phyloP scores from a whole-genome alignment of 2,797 vertebrate genomes.

The Uromys caudimaculatus region DNA sequence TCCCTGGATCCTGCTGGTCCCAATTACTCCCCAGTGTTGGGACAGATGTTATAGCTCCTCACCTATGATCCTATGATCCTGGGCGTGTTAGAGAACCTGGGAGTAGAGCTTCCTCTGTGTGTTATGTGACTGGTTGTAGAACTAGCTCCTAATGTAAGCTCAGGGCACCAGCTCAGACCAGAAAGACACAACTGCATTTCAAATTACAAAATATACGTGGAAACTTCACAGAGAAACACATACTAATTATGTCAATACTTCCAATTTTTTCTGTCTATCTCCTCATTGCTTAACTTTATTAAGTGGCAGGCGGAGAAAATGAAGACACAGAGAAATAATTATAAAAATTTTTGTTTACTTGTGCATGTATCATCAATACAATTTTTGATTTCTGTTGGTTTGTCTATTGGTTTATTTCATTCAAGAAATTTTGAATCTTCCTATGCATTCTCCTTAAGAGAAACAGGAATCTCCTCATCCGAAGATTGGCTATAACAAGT shows the following conservation, averaged over 20 bases:
- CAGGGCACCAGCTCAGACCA: too few species aligned
- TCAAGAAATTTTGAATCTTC: background rate
- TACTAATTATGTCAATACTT: background rate
- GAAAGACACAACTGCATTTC: background rate
- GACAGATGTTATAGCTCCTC: too few species aligned
- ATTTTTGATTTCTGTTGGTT: background rate
- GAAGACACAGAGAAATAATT: background rate
- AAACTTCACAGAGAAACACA: background rate
- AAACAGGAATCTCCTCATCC: background rate
- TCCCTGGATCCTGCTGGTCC: too few species aligned
- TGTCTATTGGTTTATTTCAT: background rate
- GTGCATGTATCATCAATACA: background rate
- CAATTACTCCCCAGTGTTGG: too few species aligned
- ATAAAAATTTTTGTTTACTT: background rate
- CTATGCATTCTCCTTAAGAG: background rate
- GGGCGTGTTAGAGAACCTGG: too few species aligned
- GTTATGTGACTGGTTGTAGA: too few species aligned
- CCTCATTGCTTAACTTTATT: background rate
- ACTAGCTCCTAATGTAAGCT: too few species aligned
- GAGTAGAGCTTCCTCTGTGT: too few species aligned
- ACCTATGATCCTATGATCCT: too few species aligned
- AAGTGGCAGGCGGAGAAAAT: background rate
- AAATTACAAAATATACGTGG: background rate
- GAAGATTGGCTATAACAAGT: background rate
- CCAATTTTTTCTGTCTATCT: background rate